Evolutionary conservation across 2,888 invertebrate genomes (phyloP), one percentile per base, ranked within the genome.

Genomic region (Venusia cambrica): DNA sequence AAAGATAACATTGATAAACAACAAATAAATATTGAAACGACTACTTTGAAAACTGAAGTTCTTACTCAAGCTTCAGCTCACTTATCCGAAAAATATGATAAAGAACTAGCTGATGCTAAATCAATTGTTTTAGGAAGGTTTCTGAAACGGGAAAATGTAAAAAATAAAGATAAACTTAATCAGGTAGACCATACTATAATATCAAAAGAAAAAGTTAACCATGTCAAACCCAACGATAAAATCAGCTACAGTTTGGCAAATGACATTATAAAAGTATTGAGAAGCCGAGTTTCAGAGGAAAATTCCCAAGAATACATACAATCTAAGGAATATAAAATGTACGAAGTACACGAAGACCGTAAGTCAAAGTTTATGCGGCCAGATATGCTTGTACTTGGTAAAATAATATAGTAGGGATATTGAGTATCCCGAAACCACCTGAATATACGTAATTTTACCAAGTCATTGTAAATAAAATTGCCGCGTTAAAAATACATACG

Each of bases 311-410:
- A 21, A 4, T 36, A 43, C 25, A 38, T 27, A 13, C 47, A 34
- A 7, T 7, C 15, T 0, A 57, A 57, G 9, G 38, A 39, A 5
- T 67, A 69, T 31, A 35, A 53, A 5, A 72, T 78, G 3, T 73
- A 57, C 51, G 77, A 79, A 72, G 50, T 75, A 3, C 73, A 57
- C 51, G 77, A 79, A 72, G 50, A 74, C 9, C 43, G 80, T 80
- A 62, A 73, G 78, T n/a, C n/a, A n/a, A n/a, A n/a, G n/a, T n/a
- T n/a, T n/a, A n/a, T n/a, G n/a, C n/a, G n/a, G n/a, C n/a, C n/a
- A n/a, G n/a, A n/a, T n/a, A n/a, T n/a, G n/a, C n/a, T n/a, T n/a
- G n/a, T n/a, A n/a, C n/a, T n/a, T n/a, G n/a, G n/a, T n/a, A n/a
- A n/a, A n/a, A n/a, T n/a, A n/a, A n/a, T n/a, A n/a, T n/a, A n/a